Evolutionary conservation across 2,797 vertebrate species (phyloP), one percentile per base, ranked within the genome.

Genomic region (Pteronotus mesoamericanus): DNA sequence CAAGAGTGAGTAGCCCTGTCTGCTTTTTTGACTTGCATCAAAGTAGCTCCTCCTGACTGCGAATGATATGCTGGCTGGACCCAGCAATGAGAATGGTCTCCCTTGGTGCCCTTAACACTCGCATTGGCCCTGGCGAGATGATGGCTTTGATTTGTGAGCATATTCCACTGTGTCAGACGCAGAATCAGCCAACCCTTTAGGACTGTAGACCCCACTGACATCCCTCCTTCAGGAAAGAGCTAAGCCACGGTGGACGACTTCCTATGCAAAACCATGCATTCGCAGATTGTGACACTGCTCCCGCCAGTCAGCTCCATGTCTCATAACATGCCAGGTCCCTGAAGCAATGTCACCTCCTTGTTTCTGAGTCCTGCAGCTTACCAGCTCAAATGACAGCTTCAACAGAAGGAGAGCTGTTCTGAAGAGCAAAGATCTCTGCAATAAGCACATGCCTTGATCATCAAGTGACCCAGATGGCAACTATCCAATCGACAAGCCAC

Each of bases 131-230:
- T 32, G 59, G 66, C 21, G 88, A 85, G 32, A 89, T 46, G 74
- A 86, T 59, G 5, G 61, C 78, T 90, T 95, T 86, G 78, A 91
- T 95, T 69, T 91, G n/a, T 91, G 86, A 89, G 68, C 34, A 14
- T 46, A 26, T 66, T 79, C 84, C 68, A 24, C 18, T 21, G 15
- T 79, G 72, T 51, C 46, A 66, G 55, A 82, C 44, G 84, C 93
- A 90, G 66, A 87, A 51, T 55, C 83, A 14, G 71, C 48, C 42
- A 37, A 19, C 48, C 37, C 14, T 42, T 79, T 72, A 75, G 77
- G 64, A 66, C 14, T 64, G 19, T 10, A 86, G 15, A 80, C 51
- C 44, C 72, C 42, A 18, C 42, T 19, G 3, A 51, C 79, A 78
- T 32, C 21, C 68, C 21, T 48, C 68, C 71, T 92, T 68, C 61